Conservation (phyloP, 1,140 invertebrate species). For the Chrysomallon squamiferum region DNA sequence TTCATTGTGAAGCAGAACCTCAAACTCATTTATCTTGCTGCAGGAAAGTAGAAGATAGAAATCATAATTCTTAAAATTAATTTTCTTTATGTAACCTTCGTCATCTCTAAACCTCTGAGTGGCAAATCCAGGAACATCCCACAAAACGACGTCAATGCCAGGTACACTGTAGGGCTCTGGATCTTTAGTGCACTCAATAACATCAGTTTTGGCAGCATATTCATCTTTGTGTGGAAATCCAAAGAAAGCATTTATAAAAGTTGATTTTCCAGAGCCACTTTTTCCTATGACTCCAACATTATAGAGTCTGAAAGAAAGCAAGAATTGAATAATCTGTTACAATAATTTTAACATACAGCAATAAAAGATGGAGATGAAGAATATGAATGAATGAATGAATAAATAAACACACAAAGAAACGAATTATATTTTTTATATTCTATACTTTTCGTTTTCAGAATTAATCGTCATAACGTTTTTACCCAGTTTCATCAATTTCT, state of each 20-base stretch:
- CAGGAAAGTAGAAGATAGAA: background rate
- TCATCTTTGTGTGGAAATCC: background rate
- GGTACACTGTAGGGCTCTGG: conserved; percentile 1
- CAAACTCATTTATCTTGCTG: background rate
- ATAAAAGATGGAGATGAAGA: too few species aligned
- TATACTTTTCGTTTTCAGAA: too few species aligned
- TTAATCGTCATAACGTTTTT: too few species aligned
- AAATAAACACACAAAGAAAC: too few species aligned
- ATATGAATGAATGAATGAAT: too few species aligned
- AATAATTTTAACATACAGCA: too few species aligned
- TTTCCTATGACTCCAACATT: conserved; percentile 2
- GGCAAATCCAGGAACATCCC: conserved; percentile 8
- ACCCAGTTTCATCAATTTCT: too few species aligned
- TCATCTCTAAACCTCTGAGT: background rate
- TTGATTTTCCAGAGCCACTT: conserved; percentile 1
- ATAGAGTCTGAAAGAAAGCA: too few species aligned
- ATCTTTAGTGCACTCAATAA: background rate
- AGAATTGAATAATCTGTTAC: too few species aligned
- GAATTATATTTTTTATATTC: too few species aligned
- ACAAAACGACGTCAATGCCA: background rate
- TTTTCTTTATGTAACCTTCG: background rate
- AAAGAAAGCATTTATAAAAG: conserved; percentile 2
- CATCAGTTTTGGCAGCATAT: background rate
- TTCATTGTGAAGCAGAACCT: background rate
- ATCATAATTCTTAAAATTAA: conserved; percentile 1